Evolutionary conservation across 2,797 vertebrate species (phyloP), one percentile per base, ranked within the genome.

Genomic region (Florisuga fusca): DNA sequence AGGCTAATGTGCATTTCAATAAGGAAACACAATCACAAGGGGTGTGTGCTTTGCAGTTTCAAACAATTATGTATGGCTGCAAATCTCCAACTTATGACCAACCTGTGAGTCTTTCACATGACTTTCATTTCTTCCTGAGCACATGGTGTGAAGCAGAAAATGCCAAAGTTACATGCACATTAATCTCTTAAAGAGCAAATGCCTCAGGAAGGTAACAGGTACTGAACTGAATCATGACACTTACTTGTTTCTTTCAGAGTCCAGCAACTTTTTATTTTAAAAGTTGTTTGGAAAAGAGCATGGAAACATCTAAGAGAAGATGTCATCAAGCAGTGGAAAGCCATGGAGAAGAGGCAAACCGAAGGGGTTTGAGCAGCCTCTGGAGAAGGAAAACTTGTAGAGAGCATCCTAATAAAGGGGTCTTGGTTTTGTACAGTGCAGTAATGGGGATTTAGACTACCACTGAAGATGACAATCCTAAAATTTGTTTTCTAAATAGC

Each of bases 1-100:
- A 87, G 61, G 45, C 33, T 72, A 64, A 83, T 1, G 29, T 54
- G 33, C 25, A 34, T 74, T 94, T 94, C 73, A 69, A 15, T 22
- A 81, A 48, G 34, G 55, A 94, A 86, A 85, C 38, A 78, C 77
- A 87, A 82, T 74, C 50, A 80, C 36, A 71, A 36, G 5, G 48
- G 43, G 17, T 29, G 9, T 72, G 54, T 51, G 73, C 15, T 81
- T 90, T 55, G 15, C 34, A 72, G 69, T 84, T 78, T 72, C 81
- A 90, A 88, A 86, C 54, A 87, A 58, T 41, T 87, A 8, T 51
- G 11, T 2, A 31, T 67, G 80, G 76, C 50, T 31, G 26, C 88
- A 94, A 73, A 91, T 81, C 21, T 84, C 29, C 46, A 75, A 7
- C 23, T 59, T 36, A 26, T 26, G 34, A 33, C 34, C 34, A 59